Percentiles rank a stretch among this genome's conserved stretches.
Evolutionary conservation across 2,888 invertebrate species (phyloP).

Genomic region (Trilocha varians): DNA sequence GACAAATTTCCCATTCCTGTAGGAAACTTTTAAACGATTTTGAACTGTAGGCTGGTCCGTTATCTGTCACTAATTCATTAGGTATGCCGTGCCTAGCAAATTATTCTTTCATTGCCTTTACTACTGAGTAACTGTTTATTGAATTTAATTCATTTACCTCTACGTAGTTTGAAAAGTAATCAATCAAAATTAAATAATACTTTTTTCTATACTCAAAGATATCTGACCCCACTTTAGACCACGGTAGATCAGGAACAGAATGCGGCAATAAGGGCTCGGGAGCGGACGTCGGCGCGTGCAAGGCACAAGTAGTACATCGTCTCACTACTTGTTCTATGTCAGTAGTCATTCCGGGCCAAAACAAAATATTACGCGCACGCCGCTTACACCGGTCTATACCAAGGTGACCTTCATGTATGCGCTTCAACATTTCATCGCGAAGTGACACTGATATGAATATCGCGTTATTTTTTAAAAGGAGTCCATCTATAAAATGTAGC

Average conservation of each 20-base stretch:
- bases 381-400: not conserved
- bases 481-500: conserved; percentile 9
- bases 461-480: conserved; percentile 12
- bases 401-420: not conserved
- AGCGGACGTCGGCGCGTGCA: too few relatives aligned
- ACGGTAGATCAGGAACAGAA: not conserved
- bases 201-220: not conserved
- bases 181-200: not conserved
- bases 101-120: conserved; percentile 9
- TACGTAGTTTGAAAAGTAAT: not conserved
- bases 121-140: conserved; percentile 3
- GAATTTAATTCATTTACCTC: not conserved
- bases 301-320: too few relatives aligned
- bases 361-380: not conserved
- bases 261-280: not conserved
- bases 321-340: not conserved
- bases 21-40: too few relatives aligned
- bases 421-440: not conserved
- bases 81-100: too few relatives aligned
- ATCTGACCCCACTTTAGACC: not conserved
- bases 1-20: too few relatives aligned
- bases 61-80: too few relatives aligned
- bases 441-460: conserved; percentile 10
- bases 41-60: too few relatives aligned
- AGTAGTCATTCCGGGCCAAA: not conserved